Evolutionary conservation across 2,797 vertebrate species (phyloP).

Genomic region (Urosaurus nigricauda): DNA sequence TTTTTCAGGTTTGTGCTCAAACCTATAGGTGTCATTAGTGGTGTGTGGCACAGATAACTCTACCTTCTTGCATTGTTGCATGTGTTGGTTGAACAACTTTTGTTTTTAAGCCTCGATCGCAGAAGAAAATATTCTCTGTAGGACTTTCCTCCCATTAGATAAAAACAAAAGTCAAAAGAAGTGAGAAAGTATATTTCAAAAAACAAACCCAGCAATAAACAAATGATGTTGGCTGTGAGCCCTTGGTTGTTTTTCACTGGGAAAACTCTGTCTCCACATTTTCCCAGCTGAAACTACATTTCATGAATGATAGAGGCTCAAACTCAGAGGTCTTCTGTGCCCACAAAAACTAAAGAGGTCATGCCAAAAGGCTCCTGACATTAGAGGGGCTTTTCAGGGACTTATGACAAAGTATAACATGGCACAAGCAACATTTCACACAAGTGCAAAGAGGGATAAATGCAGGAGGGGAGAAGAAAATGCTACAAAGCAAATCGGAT

Average conservation of each 20-base stretch:
- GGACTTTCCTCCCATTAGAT: neutral
- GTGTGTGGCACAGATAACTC: neutral
- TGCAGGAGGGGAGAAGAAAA: neutral
- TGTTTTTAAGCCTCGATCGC: neutral
- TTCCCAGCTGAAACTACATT: slow-evolving; percentile 53
- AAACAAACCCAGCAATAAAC: neutral
- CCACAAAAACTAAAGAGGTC: slow-evolving; percentile 16
- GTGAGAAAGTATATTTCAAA: slow-evolving; percentile 11
- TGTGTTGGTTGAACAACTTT: neutral
- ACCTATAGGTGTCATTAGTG: slow-evolving; percentile 15
- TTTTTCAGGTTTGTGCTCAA: slow-evolving; percentile 37
- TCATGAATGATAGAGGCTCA: slow-evolving; percentile 43
- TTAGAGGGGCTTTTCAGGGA: slow-evolving; percentile 16
- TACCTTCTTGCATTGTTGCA: neutral
- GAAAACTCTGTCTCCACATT: slow-evolving; percentile 67
- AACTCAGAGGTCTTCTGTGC: slow-evolving; percentile 41
- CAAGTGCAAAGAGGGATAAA: neutral
- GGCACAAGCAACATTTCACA: neutral
- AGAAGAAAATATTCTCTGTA: neutral
- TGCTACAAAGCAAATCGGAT: neutral
- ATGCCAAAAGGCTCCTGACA: neutral
- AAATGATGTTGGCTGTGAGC: neutral
- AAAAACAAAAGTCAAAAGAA: slow-evolving; percentile 18
- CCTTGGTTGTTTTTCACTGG: slow-evolving; percentile 47
- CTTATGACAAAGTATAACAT: slow-evolving; percentile 32